A percentile compares a stretch with the other conserved stretches of the same genome.
Evolutionary conservation across 2,113 vertebrate genomes (phyloP).

Genomic region (Bothrops jararaca): DNA sequence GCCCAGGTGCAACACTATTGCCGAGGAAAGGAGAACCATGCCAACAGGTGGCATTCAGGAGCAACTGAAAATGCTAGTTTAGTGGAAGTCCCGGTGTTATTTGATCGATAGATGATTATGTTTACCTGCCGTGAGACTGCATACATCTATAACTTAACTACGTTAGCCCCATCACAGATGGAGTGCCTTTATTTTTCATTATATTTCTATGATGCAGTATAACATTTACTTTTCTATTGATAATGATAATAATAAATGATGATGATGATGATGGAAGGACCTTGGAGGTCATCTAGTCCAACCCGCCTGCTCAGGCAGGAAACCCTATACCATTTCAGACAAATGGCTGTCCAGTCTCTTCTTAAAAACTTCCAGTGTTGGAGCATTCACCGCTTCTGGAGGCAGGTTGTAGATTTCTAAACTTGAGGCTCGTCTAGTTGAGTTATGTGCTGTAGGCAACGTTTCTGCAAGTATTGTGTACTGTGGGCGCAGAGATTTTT

Average conservation of each 20-base stretch:
- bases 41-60: neutral
- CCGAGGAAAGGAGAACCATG: neutral
- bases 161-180: neutral
- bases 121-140: neutral
- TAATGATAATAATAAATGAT: no score
- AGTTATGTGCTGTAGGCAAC: neutral
- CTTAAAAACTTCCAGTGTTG: no score
- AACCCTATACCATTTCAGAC: no score
- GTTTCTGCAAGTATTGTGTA: neutral
- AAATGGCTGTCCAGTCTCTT: no score
- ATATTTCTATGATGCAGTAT: neutral
- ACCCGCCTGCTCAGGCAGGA: no score
- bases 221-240: no score
- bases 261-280: no score
- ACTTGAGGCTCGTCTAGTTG: neutral
- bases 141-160: neutral
- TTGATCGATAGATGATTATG: neutral
- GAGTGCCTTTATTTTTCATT: neutral
- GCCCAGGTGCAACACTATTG: neutral
- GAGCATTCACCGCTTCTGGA: no score
- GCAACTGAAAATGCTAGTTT: neutral
- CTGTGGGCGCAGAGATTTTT: neutral
- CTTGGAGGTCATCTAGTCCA: no score
- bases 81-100: neutral
- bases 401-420: neutral